Evolutionary conservation across 2,888 invertebrate genomes (phyloP).

Genomic region (Tribolium freemani): DNA sequence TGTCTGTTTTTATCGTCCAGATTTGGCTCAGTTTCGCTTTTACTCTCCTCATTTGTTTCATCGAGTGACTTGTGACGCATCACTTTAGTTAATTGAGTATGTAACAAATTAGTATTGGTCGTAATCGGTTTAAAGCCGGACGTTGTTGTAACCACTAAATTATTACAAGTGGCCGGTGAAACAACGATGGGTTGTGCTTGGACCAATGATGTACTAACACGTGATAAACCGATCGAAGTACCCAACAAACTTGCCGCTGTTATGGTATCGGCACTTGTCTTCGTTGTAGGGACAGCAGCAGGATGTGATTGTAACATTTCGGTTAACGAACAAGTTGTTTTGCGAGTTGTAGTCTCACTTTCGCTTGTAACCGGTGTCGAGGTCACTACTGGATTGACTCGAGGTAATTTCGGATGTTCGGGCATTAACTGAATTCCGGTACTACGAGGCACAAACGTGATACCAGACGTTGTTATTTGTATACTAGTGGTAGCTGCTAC

Average conservation of each 20-base stretch:
- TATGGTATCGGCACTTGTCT: slow-evolving; percentile 65
- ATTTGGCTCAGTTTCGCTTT: slow-evolving; percentile 51
- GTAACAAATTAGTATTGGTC: slow-evolving; percentile 69
- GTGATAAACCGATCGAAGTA: slow-evolving; percentile 62
- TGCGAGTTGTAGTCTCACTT: slow-evolving; percentile 47
- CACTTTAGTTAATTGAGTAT: slow-evolving; percentile 72
- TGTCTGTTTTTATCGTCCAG: slow-evolving; percentile 48
- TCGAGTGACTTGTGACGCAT: slow-evolving; percentile 58
- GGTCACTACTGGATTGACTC: slow-evolving; percentile 52
- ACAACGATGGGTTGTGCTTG: slow-evolving; percentile 64
- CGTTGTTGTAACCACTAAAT: slow-evolving; percentile 50
- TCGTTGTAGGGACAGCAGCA: slow-evolving; percentile 64
- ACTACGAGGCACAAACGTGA: slow-evolving; percentile 54
- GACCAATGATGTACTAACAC: slow-evolving; percentile 62
- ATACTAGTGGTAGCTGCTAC: slow-evolving; percentile 19
- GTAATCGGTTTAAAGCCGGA: slow-evolving; percentile 65
- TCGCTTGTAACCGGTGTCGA: slow-evolving; percentile 40
- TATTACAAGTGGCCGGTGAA: slow-evolving; percentile 51
- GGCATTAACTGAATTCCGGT: slow-evolving; percentile 59
- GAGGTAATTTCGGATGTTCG: slow-evolving; percentile 60
- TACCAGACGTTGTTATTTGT: slow-evolving; percentile 41
- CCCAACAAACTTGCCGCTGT: slow-evolving; percentile 67
- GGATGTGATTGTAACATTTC: slow-evolving; percentile 69
- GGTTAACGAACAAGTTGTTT: slow-evolving; percentile 64
- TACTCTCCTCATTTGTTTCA: slow-evolving; percentile 53